Base-by-base conservation (phyloP, 2,888 invertebrate species). In the Pycnomerus fuliginosus region DNA sequence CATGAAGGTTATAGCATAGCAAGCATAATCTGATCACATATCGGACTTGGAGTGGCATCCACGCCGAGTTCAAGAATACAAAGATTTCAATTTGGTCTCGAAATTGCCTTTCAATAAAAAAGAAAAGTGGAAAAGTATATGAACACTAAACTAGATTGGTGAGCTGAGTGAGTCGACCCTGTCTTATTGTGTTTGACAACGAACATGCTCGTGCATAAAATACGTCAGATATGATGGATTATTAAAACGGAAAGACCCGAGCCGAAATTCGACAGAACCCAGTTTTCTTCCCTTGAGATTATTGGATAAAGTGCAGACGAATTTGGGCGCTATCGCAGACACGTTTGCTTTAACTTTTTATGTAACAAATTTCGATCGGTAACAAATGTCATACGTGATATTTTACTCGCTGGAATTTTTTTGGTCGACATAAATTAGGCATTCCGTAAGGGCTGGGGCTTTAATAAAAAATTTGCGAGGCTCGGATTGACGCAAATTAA, bases 21-120 rank as follows among this genome's bases (percentile, higher is more conserved):
- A 50, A 63, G 65, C 62, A 68, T 70, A 70, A 70, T 70, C 69
- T 65, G 68, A 70, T 69, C 68, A 68, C 68, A 70, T 68, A 69
- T 69, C 68, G 68, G 67, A 64, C 68, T 64, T 66, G 65, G 66
- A 68, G 67, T 62, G 69, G 67, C 65, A 65, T 67, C 67, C 61
- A 61, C 65, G 65, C 66, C 67, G 67, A 67, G 64, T 67, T 69
- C 67, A 63, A 64, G 68, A 69, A 68, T 67, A 70, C 68, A 70
- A 71, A 71, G 70, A 71, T 70, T 71, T 71, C 70, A 70, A 71
- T 71, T 71, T 71, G 67, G 69, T 58, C 64, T 60, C 61, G 70
- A 69, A 69, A 71, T 71, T 71, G 70, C 68, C 70, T 71, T 69
- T 68, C 69, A 66, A 68, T 68, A 66, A 68, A 68, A 28, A 44